Evolutionary conservation across 35 echinoderm and acorn worm species (phyloP).

Genomic region (Heliocidaris tuberculata): DNA sequence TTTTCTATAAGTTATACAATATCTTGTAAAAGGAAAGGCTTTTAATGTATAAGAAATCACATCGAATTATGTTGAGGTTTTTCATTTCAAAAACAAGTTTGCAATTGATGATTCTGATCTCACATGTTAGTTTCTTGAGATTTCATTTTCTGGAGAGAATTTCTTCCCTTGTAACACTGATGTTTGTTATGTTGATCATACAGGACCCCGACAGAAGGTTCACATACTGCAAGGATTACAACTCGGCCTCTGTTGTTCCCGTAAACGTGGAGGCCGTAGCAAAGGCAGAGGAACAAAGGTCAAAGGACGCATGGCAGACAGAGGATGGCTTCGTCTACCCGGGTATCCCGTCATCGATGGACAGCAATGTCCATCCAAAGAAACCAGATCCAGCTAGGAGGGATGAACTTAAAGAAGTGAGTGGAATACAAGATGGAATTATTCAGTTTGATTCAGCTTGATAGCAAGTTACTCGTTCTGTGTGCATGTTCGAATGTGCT

Average conservation of each 20-base stretch:
- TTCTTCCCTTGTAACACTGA: background rate
- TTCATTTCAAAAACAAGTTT: too few relatives aligned
- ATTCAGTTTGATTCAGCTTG: background rate
- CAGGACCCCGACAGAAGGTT: slow-evolving; percentile 85
- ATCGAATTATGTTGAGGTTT: too few relatives aligned
- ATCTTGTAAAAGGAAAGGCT: too few relatives aligned
- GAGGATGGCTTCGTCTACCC: slow-evolving; percentile 89
- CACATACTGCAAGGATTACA: slow-evolving; percentile 83
- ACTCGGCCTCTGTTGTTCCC: slow-evolving; percentile 86
- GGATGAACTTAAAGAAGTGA: slow-evolving; percentile 80
- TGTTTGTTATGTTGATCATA: background rate
- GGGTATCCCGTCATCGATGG: slow-evolving; percentile 65
- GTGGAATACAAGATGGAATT: background rate
- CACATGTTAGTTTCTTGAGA: background rate
- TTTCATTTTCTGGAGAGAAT: background rate
- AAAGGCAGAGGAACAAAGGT: slow-evolving; percentile 58
- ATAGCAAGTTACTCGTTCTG: too few relatives aligned
- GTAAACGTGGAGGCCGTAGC: slow-evolving; percentile 76
- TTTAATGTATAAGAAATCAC: too few relatives aligned
- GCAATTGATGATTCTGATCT: too few relatives aligned
- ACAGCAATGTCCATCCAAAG: slow-evolving; percentile 75
- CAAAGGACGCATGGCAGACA: slow-evolving; percentile 67
- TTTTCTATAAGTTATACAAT: too few relatives aligned
- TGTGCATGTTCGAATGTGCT: too few relatives aligned
- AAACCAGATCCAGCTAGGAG: slow-evolving; percentile 80